Base-by-base conservation (phyloP, 1,140 invertebrate species). In the Tigriopus japonicus region DNA sequence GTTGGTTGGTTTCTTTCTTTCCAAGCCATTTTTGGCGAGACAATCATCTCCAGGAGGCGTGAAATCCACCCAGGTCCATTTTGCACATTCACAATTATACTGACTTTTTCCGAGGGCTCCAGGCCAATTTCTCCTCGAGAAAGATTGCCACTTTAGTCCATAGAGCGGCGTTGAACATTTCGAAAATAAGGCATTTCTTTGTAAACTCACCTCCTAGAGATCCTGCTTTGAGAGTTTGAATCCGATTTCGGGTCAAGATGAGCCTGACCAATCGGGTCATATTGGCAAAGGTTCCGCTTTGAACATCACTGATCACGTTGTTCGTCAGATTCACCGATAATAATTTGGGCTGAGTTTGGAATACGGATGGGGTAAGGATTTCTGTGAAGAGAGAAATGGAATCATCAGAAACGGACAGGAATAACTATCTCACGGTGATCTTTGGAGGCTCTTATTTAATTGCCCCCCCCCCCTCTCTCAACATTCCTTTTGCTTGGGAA, bases 401-500 rank as follows among this genome's bases (percentile, higher is more conserved):
- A 17, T 5, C 45, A 49, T 54, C 1, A 19, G 6, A 54, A 17
- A 54, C 19, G 24, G 52, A 54, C n/a, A 5, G 52, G 15, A 49
- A 49, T 21, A 15, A 15, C n/a, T 17, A 3, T 15, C n/a, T 49
- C 45, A 15, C 45, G 21, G 15, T 3, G 21, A 15, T 21, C 19
- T 17, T 49, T 49, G 45, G 15, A 49, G n/a, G 45, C 45, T 35
- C 28, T 35, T 35, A 49, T 49, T 49, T 49, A 49, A 21, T 49
- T 49, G 21, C 19, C 15, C 45, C 12, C 45, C 45, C 45, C 45
- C 45, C 45, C 45, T 10, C 15, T 21, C 45, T 49, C 2, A 49
- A 6, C 45, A 49, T 17, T 21, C 19, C 23, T 53, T 52, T 62
- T 71, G 75, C 77, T 83, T 73, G 83, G 77, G 66, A 86, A 87